phyloP scores from a whole-genome alignment of 2,888 invertebrate species.

The Hypomecis punctinalis region DNA sequence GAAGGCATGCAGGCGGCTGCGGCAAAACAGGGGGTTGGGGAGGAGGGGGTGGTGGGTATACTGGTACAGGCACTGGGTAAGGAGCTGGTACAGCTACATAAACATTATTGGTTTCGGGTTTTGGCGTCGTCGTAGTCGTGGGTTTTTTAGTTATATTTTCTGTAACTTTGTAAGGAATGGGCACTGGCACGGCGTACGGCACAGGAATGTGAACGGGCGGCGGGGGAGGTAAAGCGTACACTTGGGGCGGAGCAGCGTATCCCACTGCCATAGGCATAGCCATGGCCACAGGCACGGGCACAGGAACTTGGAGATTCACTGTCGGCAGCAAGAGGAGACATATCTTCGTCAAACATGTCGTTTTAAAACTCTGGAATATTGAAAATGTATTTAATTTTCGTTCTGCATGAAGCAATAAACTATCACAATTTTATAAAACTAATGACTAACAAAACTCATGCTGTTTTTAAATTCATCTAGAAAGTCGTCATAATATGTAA shows the following conservation, averaged over 20 bases:
- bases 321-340: too few species aligned
- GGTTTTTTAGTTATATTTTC: conserved; percentile 9
- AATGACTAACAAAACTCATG: background rate
- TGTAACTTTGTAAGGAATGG: conserved; percentile 17
- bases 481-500: too few species aligned
- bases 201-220: conserved; percentile 26
- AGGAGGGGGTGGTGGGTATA: conserved; percentile 9
- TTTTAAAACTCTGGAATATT: too few species aligned
- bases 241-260: too few species aligned
- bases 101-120: conserved; percentile 2
- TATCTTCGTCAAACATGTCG: too few species aligned
- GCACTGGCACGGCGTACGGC: conserved; percentile 11
- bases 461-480: too few species aligned
- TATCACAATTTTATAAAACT: too few species aligned
- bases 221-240: conserved; percentile 19
- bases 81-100: conserved; percentile 25
- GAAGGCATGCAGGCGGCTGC: conserved; percentile 2
- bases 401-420: too few species aligned
- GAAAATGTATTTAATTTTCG: too few species aligned
- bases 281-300: too few species aligned
- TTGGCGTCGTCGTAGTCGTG: conserved; percentile 13
- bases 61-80: conserved; percentile 24
- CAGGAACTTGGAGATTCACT: too few species aligned
- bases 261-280: too few species aligned
- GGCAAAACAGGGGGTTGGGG: background rate